Evolutionary conservation across 1,140 invertebrate species (phyloP).

Genomic region (Thalassaphorura encarpata): DNA sequence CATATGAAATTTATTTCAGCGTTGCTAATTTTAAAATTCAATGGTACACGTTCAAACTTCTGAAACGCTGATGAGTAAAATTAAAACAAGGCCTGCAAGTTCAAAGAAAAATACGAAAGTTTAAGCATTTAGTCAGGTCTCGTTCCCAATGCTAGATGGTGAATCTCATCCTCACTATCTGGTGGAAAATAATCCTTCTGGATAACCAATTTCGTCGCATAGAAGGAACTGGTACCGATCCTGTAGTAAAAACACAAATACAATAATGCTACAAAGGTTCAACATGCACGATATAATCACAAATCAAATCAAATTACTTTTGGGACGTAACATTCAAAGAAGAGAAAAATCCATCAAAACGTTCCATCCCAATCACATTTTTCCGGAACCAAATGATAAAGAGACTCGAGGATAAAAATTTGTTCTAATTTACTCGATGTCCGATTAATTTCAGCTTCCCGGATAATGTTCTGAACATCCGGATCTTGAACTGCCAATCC

Average conservation of each 20-base stretch:
- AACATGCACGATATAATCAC: too few species aligned
- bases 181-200: background rate
- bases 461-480: slow-evolving; percentile 18
- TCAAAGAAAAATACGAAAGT: too few species aligned
- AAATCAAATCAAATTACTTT: too few species aligned
- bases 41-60: too few species aligned
- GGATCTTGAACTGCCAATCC: slow-evolving; percentile 22
- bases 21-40: too few species aligned
- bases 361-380: slow-evolving; percentile 7
- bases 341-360: background rate
- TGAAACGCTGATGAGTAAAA: too few species aligned
- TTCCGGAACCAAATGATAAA: slow-evolving; percentile 5
- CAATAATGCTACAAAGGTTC: too few species aligned
- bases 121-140: too few species aligned
- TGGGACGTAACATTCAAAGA: background rate
- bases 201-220: background rate
- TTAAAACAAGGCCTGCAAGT: too few species aligned
- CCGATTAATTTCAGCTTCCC: slow-evolving; percentile 22
- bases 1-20: too few species aligned
- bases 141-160: background rate
- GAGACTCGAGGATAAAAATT: slow-evolving; percentile 17
- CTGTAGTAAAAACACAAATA: too few species aligned
- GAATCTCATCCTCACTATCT: background rate
- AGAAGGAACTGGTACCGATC: background rate
- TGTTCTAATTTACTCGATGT: slow-evolving; percentile 19